phyloP scores from a whole-genome alignment of 2,113 vertebrate genomes.

The Microcebus ravelobensis region DNA sequence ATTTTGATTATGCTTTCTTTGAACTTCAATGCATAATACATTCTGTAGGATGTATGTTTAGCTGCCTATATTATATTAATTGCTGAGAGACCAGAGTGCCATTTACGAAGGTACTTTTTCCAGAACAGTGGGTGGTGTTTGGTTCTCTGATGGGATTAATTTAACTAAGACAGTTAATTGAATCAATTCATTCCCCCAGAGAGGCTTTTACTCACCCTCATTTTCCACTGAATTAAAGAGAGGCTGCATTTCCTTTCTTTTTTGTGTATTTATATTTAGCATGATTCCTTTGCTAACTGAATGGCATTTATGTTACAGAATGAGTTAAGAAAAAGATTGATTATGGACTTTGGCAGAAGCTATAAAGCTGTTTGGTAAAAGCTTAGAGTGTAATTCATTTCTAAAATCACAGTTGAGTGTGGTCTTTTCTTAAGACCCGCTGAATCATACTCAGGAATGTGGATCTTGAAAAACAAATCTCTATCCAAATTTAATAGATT shows the following conservation, averaged over 20 bases:
- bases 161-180: conserved; percentile 54
- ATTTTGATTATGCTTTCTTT: neutral
- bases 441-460: conserved; percentile 29
- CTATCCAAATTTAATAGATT: neutral
- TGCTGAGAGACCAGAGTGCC: neutral
- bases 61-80: neutral
- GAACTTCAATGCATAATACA: neutral
- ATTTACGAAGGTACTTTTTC: conserved; percentile 46
- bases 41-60: neutral
- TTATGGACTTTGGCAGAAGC: conserved; percentile 16
- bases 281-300: neutral
- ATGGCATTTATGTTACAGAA: conserved; percentile 12
- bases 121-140: neutral
- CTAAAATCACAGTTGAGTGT: conserved; percentile 43
- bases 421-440: neutral
- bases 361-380: conserved; percentile 23
- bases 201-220: conserved; percentile 27
- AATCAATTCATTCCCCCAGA: conserved; percentile 52
- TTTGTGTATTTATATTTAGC: neutral
- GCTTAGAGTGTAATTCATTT: conserved; percentile 13
- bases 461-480: neutral
- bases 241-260: neutral
- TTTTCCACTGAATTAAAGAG: conserved; percentile 55
- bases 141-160: conserved; percentile 42
- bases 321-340: conserved; percentile 27